Percentiles rank a stretch among this genome's conserved stretches.
These are phyloP conservation scores for Hestina assimilis DNA, from an alignment of 1,140 invertebrate genomes.

Conservation along the genomic window DNA sequence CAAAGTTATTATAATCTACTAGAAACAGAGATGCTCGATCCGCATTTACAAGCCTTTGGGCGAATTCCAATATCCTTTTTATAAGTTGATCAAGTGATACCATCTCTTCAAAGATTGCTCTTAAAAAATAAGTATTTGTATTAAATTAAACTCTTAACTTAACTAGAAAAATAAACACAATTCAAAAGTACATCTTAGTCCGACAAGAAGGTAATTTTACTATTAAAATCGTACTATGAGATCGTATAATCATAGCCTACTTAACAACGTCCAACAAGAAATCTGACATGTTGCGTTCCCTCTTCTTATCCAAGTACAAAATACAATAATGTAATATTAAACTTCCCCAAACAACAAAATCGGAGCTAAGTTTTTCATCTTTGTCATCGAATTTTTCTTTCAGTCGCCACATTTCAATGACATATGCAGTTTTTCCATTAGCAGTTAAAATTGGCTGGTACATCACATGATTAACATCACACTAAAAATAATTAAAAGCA, in stretches of 20 bases:
- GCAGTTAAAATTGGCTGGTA: conserved; percentile 44
- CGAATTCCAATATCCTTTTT: conserved; percentile 91
- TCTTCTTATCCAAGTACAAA: conserved; percentile 43
- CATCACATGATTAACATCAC: conserved; percentile 40
- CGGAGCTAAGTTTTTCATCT: conserved; percentile 43
- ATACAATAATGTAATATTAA: conserved; percentile 45
- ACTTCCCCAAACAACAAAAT: conserved; percentile 46
- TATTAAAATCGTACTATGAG: too few species aligned
- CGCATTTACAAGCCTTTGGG: conserved; percentile 88
- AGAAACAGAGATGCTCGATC: conserved; percentile 90
- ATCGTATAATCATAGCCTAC: too few species aligned
- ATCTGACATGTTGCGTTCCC: conserved; percentile 49
- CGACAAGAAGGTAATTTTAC: too few species aligned
- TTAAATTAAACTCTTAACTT: neutral
- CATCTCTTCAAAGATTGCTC: conserved; percentile 89
- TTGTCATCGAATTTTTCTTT: conserved; percentile 31
- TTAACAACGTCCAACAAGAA: conserved; percentile 57
- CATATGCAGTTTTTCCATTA: conserved; percentile 41
- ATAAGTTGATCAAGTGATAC: conserved; percentile 90
- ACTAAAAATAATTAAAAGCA: conserved; percentile 41
- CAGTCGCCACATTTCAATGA: conserved; percentile 53
- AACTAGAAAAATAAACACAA: neutral
- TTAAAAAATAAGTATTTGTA: conserved; percentile 36
- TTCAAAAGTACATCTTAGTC: conserved; percentile 12
- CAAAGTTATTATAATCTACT: conserved; percentile 83